phyloP scores from a whole-genome alignment of 2,113 vertebrate species.

The Bubo scandiacus region DNA sequence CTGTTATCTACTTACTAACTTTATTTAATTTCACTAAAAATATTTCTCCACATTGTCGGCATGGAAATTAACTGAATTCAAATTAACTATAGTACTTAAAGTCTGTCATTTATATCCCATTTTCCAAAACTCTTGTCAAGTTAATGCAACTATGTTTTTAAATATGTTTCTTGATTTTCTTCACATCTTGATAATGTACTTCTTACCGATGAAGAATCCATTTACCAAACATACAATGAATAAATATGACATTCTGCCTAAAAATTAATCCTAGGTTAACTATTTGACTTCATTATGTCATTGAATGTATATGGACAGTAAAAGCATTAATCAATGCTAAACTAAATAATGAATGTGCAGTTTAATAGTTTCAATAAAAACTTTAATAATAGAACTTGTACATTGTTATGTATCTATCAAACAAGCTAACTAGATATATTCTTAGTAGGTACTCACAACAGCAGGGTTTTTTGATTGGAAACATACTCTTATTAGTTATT shows the following conservation, averaged over 20 bases:
- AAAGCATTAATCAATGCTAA: conserved; percentile 19
- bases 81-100: not conserved
- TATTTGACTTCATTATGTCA: conserved; percentile 30
- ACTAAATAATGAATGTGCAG: conserved; percentile 17
- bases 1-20: conserved; percentile 11
- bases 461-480: not conserved
- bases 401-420: not conserved
- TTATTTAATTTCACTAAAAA: conserved; percentile 2
- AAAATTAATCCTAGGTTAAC: not conserved
- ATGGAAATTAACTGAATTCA: not conserved
- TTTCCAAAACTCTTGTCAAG: not conserved
- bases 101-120: not conserved
- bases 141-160: not conserved
- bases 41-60: not conserved
- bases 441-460: not conserved
- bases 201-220: not conserved
- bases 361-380: conserved; percentile 34
- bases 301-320: not conserved
- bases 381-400: not conserved
- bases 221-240: conserved; percentile 1
- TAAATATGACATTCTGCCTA: conserved; percentile 10
- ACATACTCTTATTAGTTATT: not conserved
- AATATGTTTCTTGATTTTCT: not conserved
- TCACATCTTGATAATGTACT: conserved; percentile 1
- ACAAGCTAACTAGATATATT: not conserved